phyloP scores from a whole-genome alignment of 2,797 vertebrate genomes.

The Streptopelia turtur region DNA sequence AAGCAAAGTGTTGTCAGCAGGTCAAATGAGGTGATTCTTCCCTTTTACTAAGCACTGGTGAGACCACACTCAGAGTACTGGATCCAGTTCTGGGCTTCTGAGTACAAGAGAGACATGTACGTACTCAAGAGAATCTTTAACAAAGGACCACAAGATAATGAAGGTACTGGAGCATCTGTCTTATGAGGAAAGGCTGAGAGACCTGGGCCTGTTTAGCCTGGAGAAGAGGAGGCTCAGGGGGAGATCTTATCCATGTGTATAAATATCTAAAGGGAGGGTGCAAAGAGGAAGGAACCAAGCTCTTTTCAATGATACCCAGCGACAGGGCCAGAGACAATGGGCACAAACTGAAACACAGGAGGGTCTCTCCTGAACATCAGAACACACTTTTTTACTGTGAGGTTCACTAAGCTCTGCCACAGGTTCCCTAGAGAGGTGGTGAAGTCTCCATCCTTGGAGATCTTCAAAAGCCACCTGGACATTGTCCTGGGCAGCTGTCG shows the following conservation, averaged over 20 bases:
- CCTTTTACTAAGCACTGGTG: background rate
- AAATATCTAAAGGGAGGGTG: background rate
- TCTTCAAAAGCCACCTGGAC: background rate
- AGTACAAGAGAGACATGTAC: background rate
- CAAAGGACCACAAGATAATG: background rate
- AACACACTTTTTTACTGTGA: background rate
- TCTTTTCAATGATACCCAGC: background rate
- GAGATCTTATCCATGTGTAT: fast-evolving
- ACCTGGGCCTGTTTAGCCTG: background rate
- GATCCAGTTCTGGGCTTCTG: background rate
- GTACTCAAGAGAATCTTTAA: background rate
- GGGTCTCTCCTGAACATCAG: background rate
- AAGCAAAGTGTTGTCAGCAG: background rate
- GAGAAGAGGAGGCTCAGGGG: background rate
- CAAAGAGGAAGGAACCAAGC: fast-evolving
- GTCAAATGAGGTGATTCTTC: background rate
- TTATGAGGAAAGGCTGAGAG: background rate
- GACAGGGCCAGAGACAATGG: background rate
- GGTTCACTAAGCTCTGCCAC: background rate
- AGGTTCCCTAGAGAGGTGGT: background rate
- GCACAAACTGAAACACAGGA: background rate
- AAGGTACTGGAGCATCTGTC: background rate
- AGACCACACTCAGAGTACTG: background rate
- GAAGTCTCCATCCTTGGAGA: background rate
- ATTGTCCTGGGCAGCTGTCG: background rate